These are phyloP conservation scores for Pherbina coryleti DNA, from an alignment of 2,888 invertebrate species.

Conservation along the genomic window DNA sequence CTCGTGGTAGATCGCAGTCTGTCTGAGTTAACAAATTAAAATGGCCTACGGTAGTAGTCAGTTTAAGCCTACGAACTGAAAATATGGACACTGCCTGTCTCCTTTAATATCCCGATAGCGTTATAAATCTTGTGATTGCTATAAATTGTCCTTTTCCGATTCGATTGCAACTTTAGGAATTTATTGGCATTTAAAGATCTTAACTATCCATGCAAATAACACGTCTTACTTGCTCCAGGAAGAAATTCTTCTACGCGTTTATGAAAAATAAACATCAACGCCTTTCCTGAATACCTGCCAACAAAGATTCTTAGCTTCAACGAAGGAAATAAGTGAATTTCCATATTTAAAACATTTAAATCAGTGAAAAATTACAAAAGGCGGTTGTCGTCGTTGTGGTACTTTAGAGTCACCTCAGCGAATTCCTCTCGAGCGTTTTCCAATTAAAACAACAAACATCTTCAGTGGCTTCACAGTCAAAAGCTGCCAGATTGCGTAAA, in stretches of 20 bases:
- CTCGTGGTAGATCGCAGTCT: neutral
- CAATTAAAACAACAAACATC: conserved; percentile 39
- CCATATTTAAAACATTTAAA: conserved; percentile 35
- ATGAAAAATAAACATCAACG: conserved; percentile 5
- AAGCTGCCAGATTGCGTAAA: conserved; percentile 36
- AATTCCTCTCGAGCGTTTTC: conserved; percentile 32
- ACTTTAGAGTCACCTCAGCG: neutral
- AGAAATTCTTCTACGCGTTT: neutral
- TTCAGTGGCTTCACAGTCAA: conserved; percentile 12
- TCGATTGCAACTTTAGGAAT: too few relatives aligned
- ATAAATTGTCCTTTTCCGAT: too few relatives aligned
- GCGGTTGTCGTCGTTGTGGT: neutral
- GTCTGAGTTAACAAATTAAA: conserved; percentile 38
- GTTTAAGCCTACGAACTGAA: too few relatives aligned
- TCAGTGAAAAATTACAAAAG: conserved; percentile 27
- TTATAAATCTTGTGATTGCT: too few relatives aligned
- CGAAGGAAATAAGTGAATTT: conserved; percentile 9
- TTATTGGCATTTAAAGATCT: too few relatives aligned
- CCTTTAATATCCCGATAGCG: too few relatives aligned
- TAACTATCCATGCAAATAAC: neutral
- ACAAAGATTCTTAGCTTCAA: neutral
- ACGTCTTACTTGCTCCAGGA: conserved; percentile 3
- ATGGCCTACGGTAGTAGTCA: conserved; percentile 39
- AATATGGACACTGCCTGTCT: too few relatives aligned
- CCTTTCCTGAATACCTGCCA: neutral